Evolutionary conservation across 2,888 invertebrate species (phyloP), one percentile per base, ranked within the genome.

Genomic region (Cephus nigrinus): DNA sequence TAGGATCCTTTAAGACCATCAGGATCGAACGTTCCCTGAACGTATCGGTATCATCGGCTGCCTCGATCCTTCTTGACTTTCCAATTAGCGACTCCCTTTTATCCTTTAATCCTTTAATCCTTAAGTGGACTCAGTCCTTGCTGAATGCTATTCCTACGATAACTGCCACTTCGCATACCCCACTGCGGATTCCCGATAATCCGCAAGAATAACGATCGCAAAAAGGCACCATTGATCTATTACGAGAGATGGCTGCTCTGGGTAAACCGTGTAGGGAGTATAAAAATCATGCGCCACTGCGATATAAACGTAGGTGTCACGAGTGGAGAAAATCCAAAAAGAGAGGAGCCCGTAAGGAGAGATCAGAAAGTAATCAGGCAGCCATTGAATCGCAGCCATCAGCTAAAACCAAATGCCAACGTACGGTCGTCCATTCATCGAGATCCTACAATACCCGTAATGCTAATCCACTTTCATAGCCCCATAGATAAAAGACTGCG

Each of bases 401-500:
- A 55, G 75, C 71, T 75, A 75, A 75, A 83, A 81, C 81, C 79
- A 82, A 86, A 86, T 85, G 82, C 86, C 78, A 85, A 87, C 82
- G 82, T 88, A 86, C 81, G 87, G 80, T 81, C 82, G 82, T 77
- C 79, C 82, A 76, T 86, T 82, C 71, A 32, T 82, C 76, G 76
- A 74, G 68, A n/a, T 73, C 34, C 77, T 81, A 89, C 89, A 89
- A 89, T 89, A 80, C 82, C 80, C 84, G 84, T 89, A 89, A 89
- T 89, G 89, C 86, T 89, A 89, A 89, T 87, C 89, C 88, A 55
- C 55, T 2, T 55, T 55, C 9, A 55, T 55, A 55, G 23, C 55
- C 55, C 55, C 55, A 55, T 55, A 55, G 55, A 23, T 55, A 55
- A 55, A 5, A 55, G 23, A 9, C 23, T 55, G 55, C 23, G 1